These are phyloP conservation scores for Sinelater perroti DNA, from an alignment of 2,888 invertebrate genomes.

Conservation along the genomic window DNA sequence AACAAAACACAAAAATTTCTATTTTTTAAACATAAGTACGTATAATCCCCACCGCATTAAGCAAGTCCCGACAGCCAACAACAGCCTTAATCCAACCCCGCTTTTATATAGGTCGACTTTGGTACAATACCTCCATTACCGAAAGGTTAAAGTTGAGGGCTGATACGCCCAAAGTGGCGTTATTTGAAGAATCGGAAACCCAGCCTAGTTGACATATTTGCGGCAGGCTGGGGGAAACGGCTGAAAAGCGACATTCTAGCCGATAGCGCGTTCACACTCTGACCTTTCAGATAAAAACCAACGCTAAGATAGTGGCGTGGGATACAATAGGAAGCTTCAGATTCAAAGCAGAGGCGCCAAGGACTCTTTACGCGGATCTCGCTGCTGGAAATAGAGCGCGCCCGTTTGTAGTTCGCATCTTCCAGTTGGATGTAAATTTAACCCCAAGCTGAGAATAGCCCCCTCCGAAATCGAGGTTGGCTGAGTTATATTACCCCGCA, in stretches of 20 bases:
- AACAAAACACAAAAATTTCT: too few relatives aligned
- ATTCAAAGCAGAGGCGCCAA: slow-evolving; percentile 14
- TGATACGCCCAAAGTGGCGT: slow-evolving; percentile 2
- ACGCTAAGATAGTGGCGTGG: not conserved
- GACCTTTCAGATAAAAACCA: slow-evolving; percentile 12
- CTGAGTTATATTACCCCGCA: too few relatives aligned
- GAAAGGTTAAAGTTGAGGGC: slow-evolving; percentile 23
- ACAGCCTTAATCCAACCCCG: not conserved
- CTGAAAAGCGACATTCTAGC: slow-evolving; percentile 11
- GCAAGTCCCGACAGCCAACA: not conserved
- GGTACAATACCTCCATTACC: slow-evolving; percentile 2
- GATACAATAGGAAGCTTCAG: slow-evolving; percentile 11
- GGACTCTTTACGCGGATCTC: slow-evolving; percentile 13
- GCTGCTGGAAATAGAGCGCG: slow-evolving; percentile 5
- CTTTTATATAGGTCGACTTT: not conserved
- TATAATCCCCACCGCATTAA: too few relatives aligned
- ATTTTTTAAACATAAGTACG: too few relatives aligned
- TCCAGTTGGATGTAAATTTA: not conserved
- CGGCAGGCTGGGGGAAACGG: slow-evolving; percentile 1
- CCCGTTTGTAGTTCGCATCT: not conserved
- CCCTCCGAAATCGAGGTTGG: not conserved
- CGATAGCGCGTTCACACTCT: slow-evolving; percentile 18
- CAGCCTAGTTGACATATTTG: slow-evolving; percentile 18
- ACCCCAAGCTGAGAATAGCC: not conserved
- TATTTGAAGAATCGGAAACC: slow-evolving; percentile 22